Percentiles rank a stretch among this genome's conserved stretches.
Evolutionary conservation across 2,888 invertebrate species (phyloP).

Genomic region (Eustalomyia histrio): DNA sequence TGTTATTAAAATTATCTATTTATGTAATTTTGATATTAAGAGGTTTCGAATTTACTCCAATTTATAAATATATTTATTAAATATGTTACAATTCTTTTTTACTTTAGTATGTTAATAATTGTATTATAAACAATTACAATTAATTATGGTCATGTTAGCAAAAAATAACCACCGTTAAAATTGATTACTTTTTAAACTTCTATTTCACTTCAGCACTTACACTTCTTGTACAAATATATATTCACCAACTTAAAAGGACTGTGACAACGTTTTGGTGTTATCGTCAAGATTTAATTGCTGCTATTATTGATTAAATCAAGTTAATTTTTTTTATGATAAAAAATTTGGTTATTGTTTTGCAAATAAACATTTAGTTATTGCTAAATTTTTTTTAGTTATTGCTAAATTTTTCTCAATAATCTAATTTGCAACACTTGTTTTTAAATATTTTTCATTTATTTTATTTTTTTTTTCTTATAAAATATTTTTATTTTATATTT

Average conservation of each 20-base stretch:
- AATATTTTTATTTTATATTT: constrained; percentile 28
- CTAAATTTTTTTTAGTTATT: no score
- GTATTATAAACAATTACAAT: not conserved
- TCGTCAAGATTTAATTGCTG: constrained; percentile 47
- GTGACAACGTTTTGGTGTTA: constrained; percentile 4
- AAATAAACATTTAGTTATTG: no score
- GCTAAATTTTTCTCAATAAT: no score
- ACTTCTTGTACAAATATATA: constrained; percentile 3
- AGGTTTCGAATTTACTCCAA: not conserved
- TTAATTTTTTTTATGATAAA: constrained; percentile 26
- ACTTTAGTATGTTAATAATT: no score
- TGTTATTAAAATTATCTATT: not conserved
- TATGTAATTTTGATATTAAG: not conserved
- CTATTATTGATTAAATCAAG: constrained; percentile 57
- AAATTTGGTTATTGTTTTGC: not conserved
- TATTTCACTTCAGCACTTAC: constrained; percentile 23
- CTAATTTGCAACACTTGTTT: no score
- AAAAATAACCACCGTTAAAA: no score
- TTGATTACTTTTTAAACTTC: not conserved
- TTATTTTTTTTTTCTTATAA: not conserved
- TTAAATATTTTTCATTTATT: not conserved
- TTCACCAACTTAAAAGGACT: not conserved
- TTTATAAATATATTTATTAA: not conserved
- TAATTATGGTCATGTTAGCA: not conserved
- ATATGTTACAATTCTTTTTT: not conserved